Base-by-base conservation (phyloP, 1,140 invertebrate species). In the Lepidurus apus region DNA sequence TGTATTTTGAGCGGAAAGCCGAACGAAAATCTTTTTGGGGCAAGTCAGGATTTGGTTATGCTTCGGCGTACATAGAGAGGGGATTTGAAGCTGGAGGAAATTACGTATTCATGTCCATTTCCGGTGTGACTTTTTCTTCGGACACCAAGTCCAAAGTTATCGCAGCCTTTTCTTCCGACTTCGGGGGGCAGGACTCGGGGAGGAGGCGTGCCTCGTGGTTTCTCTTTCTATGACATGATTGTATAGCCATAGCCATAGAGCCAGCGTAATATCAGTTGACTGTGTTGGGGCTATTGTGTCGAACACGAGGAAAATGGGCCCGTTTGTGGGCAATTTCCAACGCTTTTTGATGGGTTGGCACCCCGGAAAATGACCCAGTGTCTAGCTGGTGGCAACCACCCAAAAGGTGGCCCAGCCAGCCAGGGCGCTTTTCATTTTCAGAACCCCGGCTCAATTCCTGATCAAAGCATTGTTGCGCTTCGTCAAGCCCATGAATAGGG, bases 401-500 rank as follows among this genome's bases (percentile, higher is more conserved):
- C 53, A 65, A 65, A 65, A 65, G 53, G 53, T 21, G 17, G 53
- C 10, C 10, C 34, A 34, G 34, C 34, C 34, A 34, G 34, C 34
- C 34, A 34, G 34, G 34, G 53, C 21, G 53, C 53, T 65, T 65
- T 65, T 65, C 53, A 65, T 65, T 65, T 65, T 65, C 17, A 65
- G 21, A 65, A 9, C 53, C 53, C 53, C 53, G 53, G 53, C 53
- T 65, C 53, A 65, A 65, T 65, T 65, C 53, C 53, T 34, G 53
- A 65, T 65, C 53, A 65, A 65, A 65, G 53, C 53, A 65, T 65
- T 65, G 53, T 65, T 65, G 53, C 53, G 53, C 53, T 65, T 65
- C 53, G 53, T 65, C 53, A 65, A 65, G 53, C 53, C 53, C 53
- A 65, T 65, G 53, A 65, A 65, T 65, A 21, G 53, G 21, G 4